Evolutionary conservation across 2,113 vertebrate genomes (phyloP), one percentile per base, ranked within the genome.

Genomic region (Ciconia stormi): DNA sequence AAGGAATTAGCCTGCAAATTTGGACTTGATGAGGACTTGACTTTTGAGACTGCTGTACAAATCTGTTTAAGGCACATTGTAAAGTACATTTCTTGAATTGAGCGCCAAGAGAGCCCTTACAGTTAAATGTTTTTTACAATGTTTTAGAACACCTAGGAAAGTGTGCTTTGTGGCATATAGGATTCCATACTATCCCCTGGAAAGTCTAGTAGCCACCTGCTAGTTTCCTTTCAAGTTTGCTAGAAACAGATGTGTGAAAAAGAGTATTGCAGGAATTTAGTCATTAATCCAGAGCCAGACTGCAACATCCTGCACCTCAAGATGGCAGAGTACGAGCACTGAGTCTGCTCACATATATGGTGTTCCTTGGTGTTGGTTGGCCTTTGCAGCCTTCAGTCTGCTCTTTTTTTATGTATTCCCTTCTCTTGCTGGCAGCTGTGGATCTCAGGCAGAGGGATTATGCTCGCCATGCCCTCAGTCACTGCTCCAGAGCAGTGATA

Each of bases 341-440:
- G 70, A 29, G 16, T 63, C 18, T 16, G 2, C 34, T 62, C 16
- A 56, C 22, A 13, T 7, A 2, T 19, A 7, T 30, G 18, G 11
- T 38, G 9, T 32, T 80, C 7, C 25, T 46, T 4, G 3, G 7
- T 36, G 8, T 32, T 34, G 1, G 0, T 9, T 91, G 5, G 11
- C 16, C 23, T 77, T 38, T 67, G 23, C 9, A 56, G 36, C 32
- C 36, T 87, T 53, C 32, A 36, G 15, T 7, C 10, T 56, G 32
- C 8, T 71, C 29, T 71, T 73, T 73, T 52, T 52, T 38, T 13
- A 19, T 8, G 20, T 19, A 23, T 5, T 44, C 3, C 3, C 7
- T 61, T 74, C 16, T 15, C 40, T 2, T 58, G 18, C 9, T 79
- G 22, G 11, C 19, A 82, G 69, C 29, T 63, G 16, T 36, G 79